Percentiles rank a stretch among this genome's conserved stretches.
These are phyloP conservation scores for Autographa pulchrina DNA, from an alignment of 2,888 invertebrate species.

Conservation along the genomic window DNA sequence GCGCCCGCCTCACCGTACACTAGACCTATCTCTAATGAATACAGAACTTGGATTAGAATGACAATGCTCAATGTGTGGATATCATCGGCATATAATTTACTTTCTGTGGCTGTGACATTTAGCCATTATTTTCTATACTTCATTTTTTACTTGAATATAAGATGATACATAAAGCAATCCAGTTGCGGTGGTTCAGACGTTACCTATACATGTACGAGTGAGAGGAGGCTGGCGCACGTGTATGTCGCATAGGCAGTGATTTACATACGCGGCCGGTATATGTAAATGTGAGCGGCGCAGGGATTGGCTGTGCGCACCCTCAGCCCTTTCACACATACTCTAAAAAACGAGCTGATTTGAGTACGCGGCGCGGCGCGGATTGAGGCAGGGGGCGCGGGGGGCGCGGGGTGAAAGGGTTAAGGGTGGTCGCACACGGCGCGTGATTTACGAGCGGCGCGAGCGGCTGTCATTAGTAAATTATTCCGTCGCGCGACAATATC, in stretches of 20 bases:
- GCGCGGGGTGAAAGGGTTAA: constrained; percentile 60
- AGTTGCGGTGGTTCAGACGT: too few relatives aligned
- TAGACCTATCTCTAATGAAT: too few relatives aligned
- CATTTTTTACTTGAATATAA: too few relatives aligned
- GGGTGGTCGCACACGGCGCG: constrained; percentile 63
- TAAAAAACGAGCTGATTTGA: constrained; percentile 66
- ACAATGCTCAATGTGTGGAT: too few relatives aligned
- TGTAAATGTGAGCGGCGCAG: constrained; percentile 72
- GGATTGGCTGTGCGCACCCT: constrained; percentile 67
- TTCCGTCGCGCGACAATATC: constrained; percentile 71
- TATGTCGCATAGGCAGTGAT: constrained; percentile 19
- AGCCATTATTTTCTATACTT: too few relatives aligned
- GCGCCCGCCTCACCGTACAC: too few relatives aligned
- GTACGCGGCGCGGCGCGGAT: constrained; percentile 36
- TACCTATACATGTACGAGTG: constrained; percentile 10
- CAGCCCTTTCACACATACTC: constrained; percentile 46
- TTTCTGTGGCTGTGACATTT: too few relatives aligned
- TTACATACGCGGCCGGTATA: constrained; percentile 56
- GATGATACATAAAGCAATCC: too few relatives aligned
- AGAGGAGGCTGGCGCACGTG: background rate
- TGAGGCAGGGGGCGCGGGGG: constrained; percentile 25
- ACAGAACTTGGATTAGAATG: too few relatives aligned
- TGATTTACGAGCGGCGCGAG: constrained; percentile 68
- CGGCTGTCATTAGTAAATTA: constrained; percentile 69
- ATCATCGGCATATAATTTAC: too few relatives aligned